These are phyloP conservation scores for Protosalanx chinensis DNA, from an alignment of 2,797 vertebrate species.

Conservation along the genomic window DNA sequence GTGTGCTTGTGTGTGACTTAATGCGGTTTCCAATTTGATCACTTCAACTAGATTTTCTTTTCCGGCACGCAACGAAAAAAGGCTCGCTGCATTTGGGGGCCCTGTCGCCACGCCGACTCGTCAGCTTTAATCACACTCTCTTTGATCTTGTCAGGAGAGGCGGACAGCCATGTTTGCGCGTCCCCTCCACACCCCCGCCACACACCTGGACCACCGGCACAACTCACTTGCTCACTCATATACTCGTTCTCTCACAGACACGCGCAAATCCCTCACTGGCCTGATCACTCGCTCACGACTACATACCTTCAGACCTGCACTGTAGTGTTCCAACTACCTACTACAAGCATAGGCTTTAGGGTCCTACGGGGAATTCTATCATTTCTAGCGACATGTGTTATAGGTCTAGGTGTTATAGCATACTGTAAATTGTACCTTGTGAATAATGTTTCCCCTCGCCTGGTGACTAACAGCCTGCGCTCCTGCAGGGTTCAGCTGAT, in stretches of 20 bases:
- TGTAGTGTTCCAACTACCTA: background rate
- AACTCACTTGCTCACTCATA: constrained; percentile 2
- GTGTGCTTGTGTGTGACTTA: constrained; percentile 15
- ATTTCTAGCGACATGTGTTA: background rate
- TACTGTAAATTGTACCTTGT: too few species aligned
- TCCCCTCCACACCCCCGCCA: background rate
- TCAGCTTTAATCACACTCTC: constrained; percentile 53
- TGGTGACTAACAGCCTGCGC: constrained; percentile 25
- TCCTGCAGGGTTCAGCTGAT: constrained; percentile 91
- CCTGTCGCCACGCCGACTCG: constrained; percentile 2
- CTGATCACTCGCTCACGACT: constrained; percentile 14
- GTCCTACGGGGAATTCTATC: background rate
- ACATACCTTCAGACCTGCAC: background rate
- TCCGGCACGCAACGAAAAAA: constrained; percentile 22
- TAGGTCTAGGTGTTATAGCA: too few species aligned
- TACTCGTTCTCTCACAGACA: constrained; percentile 3
- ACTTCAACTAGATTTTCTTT: constrained; percentile 15
- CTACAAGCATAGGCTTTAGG: background rate
- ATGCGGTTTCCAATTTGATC: constrained; percentile 31
- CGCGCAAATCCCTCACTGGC: background rate
- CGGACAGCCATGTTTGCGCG: constrained; percentile 10
- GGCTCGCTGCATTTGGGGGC: constrained; percentile 21
- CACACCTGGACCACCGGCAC: constrained; percentile 1
- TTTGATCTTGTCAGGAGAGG: constrained; percentile 54
- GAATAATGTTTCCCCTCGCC: background rate